phyloP scores from a whole-genome alignment of 92 coral and sea anemone species.

The Diadumene lineata region DNA sequence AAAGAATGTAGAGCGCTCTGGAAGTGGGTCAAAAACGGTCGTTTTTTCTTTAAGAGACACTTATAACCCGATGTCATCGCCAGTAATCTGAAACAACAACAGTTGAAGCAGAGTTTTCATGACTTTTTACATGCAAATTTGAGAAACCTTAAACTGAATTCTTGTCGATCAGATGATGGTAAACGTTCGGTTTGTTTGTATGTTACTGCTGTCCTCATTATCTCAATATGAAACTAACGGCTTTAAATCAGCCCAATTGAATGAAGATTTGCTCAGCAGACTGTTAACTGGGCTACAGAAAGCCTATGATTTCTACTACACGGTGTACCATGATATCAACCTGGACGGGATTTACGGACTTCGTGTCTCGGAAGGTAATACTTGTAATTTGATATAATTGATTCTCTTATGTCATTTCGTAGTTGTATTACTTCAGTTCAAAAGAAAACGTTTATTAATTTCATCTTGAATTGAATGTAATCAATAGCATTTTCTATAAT shows the following conservation, averaged over 20 bases:
- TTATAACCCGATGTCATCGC: neutral
- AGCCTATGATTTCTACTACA: constrained; percentile 49
- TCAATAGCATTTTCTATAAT: too few relatives aligned
- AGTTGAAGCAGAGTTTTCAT: neutral
- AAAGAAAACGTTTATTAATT: too few relatives aligned
- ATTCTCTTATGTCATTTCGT: too few relatives aligned
- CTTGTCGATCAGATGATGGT: neutral
- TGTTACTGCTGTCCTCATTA: neutral
- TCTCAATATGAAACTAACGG: neutral
- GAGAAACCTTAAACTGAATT: neutral
- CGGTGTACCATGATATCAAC: constrained; percentile 53
- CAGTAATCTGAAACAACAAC: neutral
- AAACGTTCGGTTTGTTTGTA: neutral
- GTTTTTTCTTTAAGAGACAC: neutral
- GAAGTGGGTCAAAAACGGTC: neutral
- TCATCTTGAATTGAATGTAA: too few relatives aligned
- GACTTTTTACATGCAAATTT: neutral
- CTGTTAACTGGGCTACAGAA: constrained; percentile 50
- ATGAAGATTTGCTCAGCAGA: constrained; percentile 19
- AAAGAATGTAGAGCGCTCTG: too few relatives aligned
- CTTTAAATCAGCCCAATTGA: neutral
- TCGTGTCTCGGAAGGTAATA: constrained; percentile 80
- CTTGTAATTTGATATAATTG: too few relatives aligned
- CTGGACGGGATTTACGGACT: constrained; percentile 87
- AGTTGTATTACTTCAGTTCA: too few relatives aligned